These are phyloP conservation scores for Argyresthia goedartella DNA, from an alignment of 2,888 invertebrate genomes.

Conservation along the genomic window DNA sequence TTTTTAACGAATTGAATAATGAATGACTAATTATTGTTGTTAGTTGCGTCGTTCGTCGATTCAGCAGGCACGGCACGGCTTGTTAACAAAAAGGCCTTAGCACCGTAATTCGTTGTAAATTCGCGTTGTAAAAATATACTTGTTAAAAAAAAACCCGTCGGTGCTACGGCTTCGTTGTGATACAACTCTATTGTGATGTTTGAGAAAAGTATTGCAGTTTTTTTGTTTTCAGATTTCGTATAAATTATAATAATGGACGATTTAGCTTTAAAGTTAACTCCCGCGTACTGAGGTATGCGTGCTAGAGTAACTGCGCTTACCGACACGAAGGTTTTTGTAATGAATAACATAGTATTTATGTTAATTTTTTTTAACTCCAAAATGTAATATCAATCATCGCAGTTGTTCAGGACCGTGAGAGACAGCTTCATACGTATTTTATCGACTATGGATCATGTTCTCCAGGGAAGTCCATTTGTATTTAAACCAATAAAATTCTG, in stretches of 20 bases:
- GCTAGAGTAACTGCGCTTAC: constrained; percentile 39
- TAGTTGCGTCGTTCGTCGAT: constrained; percentile 17
- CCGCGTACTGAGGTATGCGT: constrained; percentile 29
- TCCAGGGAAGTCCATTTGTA: constrained; percentile 48
- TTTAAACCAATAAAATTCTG: constrained; percentile 62
- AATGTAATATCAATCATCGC: constrained; percentile 22
- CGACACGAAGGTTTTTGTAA: constrained; percentile 36
- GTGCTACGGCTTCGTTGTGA: constrained; percentile 31
- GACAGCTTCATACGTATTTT: constrained; percentile 10
- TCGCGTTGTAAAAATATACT: constrained; percentile 16
- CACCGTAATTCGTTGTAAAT: constrained; percentile 20
- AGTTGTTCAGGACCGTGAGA: constrained; percentile 18
- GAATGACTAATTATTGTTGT: background rate
- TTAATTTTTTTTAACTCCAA: constrained; percentile 53
- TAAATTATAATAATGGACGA: constrained; percentile 24
- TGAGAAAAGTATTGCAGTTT: constrained; percentile 25
- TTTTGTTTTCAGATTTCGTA: constrained; percentile 30
- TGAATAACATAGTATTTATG: constrained; percentile 65
- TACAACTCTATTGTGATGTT: constrained; percentile 50
- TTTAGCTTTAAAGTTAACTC: constrained; percentile 38
- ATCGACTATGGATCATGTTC: constrained; percentile 34
- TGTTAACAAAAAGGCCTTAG: constrained; percentile 25
- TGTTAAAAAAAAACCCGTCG: constrained; percentile 9
- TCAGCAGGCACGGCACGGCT: constrained; percentile 14
- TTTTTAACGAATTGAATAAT: constrained; percentile 1